Conservation (phyloP, 2,113 vertebrate species). For the Heloderma charlesbogerti region DNA sequence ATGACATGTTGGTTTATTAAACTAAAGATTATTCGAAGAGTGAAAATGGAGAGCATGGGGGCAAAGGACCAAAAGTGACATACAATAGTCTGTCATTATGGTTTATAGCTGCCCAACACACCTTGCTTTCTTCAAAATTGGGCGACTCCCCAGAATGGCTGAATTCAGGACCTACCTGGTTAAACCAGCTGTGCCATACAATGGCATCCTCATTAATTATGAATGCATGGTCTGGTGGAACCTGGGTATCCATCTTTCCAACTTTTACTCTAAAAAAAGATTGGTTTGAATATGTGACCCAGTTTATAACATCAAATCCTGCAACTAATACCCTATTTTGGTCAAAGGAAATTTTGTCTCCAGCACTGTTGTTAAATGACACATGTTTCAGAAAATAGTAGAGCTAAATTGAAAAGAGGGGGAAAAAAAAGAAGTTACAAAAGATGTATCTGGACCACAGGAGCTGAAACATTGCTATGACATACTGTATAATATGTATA, state of each 20-base stretch:
- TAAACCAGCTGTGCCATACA: not conserved
- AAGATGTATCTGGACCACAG: too few species aligned
- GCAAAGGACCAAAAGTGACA: too few species aligned
- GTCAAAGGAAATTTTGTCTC: not conserved
- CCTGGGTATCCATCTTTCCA: not conserved
- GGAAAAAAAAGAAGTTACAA: too few species aligned
- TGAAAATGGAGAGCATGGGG: too few species aligned
- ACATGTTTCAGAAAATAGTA: not conserved
- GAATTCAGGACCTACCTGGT: not conserved
- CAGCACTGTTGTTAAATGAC: slow-evolving; percentile 1
- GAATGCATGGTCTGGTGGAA: not conserved
- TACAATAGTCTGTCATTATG: too few species aligned
- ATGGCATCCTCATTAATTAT: not conserved
- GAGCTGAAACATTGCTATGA: too few species aligned
- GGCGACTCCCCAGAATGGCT: not conserved
- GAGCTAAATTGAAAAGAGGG: not conserved
- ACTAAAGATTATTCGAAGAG: too few species aligned
- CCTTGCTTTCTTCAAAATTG: not conserved
- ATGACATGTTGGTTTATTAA: too few species aligned
- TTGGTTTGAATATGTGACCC: not conserved
- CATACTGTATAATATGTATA: too few species aligned
- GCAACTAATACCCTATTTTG: not conserved
- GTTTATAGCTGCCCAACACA: too few species aligned
- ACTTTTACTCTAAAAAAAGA: not conserved
- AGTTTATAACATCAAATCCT: not conserved